Evolutionary conservation across 2,797 vertebrate genomes (phyloP), one percentile per base, ranked within the genome.

Genomic region (Cryptoblepharus egeriae): DNA sequence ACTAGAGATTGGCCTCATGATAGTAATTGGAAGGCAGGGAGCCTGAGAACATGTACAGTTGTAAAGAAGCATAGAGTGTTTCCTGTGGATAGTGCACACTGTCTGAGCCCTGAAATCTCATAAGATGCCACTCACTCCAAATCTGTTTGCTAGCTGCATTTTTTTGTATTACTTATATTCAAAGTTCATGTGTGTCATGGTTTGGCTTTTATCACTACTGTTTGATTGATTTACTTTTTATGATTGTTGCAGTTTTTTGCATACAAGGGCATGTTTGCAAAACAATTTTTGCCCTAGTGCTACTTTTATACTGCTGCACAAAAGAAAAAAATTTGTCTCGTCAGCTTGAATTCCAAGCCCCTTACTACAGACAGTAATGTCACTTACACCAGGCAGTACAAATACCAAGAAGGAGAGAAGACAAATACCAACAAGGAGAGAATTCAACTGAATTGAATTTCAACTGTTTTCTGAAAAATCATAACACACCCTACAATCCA

Each of bases 401-500:
- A 45, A 45, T 45, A 45, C 42, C 42, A 45, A 45, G 5, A 45
- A 45, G 42, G 11, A 45, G 42, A 11, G 42, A 45, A 11, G 42
- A 11, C 5, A 11, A 45, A 45, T 5, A 5, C 5, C 42, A 45
- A 45, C 11, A 45, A n/a, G n/a, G n/a, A n/a, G n/a, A n/a, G n/a
- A n/a, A n/a, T n/a, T n/a, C n/a, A n/a, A n/a, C n/a, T n/a, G n/a
- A n/a, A n/a, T n/a, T n/a, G n/a, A n/a, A n/a, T n/a, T n/a, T n/a
- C n/a, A n/a, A n/a, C n/a, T n/a, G n/a, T n/a, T n/a, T n/a, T 58
- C 30, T n/a, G 2, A 83, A 85, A 70, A 79, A 86, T 7, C 69
- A 8, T 60, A 69, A 1, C 37, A n/a, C n/a, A n/a, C n/a, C n/a
- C n/a, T n/a, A n/a, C n/a, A n/a, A n/a, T n/a, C n/a, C n/a, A n/a